These are phyloP conservation scores for Phenganax marumi DNA, from an alignment of 92 coral and sea anemone species.

Conservation along the genomic window DNA sequence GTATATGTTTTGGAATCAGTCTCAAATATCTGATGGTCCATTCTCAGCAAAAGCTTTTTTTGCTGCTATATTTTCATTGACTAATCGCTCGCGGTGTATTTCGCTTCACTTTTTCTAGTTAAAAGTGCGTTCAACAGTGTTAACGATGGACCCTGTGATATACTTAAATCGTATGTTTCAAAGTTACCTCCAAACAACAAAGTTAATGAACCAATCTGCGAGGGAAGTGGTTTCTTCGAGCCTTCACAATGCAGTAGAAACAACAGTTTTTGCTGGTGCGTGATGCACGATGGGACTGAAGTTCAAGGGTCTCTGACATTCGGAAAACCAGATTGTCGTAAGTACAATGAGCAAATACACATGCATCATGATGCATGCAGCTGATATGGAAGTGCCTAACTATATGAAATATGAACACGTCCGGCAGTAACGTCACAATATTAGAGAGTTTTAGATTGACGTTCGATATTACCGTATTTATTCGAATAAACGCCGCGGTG, in stretches of 20 bases:
- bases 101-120: conserved; percentile 3
- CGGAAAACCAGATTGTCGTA: conserved; percentile 64
- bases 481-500: no score
- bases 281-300: conserved; percentile 68
- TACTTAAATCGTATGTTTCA: conserved; percentile 10
- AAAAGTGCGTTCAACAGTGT: conserved; percentile 2
- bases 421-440: no score
- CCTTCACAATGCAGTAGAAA: conserved; percentile 61
- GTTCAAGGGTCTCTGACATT: conserved; percentile 58
- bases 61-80: not conserved
- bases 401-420: not conserved
- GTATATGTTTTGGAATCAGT: no score
- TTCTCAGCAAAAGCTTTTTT: no score
- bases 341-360: not conserved
- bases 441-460: no score
- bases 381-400: not conserved
- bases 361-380: not conserved
- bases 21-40: no score
- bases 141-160: conserved; percentile 19
- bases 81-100: not conserved
- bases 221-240: conserved; percentile 60
- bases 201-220: conserved; percentile 61
- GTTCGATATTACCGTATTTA: no score
- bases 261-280: conserved; percentile 78
- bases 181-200: conserved; percentile 10